These are phyloP conservation scores for Drosophila persimilis DNA, from an alignment of 1,140 invertebrate species.

Conservation along the genomic window DNA sequence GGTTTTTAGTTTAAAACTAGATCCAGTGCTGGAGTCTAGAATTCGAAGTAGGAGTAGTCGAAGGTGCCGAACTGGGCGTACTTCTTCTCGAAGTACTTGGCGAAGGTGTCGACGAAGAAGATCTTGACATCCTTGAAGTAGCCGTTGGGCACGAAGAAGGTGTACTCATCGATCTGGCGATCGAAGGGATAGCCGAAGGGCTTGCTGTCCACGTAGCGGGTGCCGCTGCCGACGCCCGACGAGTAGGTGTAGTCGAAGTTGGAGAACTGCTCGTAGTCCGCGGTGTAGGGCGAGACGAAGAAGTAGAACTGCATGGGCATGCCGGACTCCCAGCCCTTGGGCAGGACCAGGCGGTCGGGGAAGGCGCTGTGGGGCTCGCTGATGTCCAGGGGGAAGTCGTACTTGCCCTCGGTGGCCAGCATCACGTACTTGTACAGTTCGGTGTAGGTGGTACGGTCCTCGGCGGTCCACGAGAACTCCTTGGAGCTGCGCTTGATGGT, in stretches of 20 bases:
- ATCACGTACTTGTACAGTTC: conserved; percentile 86
- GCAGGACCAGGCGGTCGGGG: conserved; percentile 85
- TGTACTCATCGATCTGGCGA: conserved; percentile 74
- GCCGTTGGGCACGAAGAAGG: conserved; percentile 79
- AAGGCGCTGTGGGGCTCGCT: conserved; percentile 84
- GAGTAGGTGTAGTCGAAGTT: conserved; percentile 59
- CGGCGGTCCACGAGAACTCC: conserved; percentile 86
- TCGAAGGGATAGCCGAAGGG: conserved; percentile 83
- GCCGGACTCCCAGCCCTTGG: conserved; percentile 85
- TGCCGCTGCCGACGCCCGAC: conserved; percentile 64
- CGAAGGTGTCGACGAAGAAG: conserved; percentile 83
- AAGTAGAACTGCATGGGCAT: conserved; percentile 86
- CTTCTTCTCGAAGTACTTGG: conserved; percentile 70
- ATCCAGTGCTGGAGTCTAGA: conserved; percentile 28
- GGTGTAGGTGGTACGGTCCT: conserved; percentile 86
- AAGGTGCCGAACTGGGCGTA: conserved; percentile 63
- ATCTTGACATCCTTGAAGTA: conserved; percentile 81
- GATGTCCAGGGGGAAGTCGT: conserved; percentile 84
- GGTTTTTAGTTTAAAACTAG: conserved; percentile 19
- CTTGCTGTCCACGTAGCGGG: conserved; percentile 62
- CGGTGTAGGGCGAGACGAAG: conserved; percentile 81
- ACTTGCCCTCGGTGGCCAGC: conserved; percentile 83
- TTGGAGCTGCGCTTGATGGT: conserved; percentile 87
- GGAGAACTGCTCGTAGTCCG: conserved; percentile 67
- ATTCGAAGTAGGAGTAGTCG: conserved; percentile 54